A percentile compares a stretch with the other conserved stretches of the same genome.
Evolutionary conservation across 1,140 invertebrate genomes (phyloP).

Genomic region (Drosophila busckii): DNA sequence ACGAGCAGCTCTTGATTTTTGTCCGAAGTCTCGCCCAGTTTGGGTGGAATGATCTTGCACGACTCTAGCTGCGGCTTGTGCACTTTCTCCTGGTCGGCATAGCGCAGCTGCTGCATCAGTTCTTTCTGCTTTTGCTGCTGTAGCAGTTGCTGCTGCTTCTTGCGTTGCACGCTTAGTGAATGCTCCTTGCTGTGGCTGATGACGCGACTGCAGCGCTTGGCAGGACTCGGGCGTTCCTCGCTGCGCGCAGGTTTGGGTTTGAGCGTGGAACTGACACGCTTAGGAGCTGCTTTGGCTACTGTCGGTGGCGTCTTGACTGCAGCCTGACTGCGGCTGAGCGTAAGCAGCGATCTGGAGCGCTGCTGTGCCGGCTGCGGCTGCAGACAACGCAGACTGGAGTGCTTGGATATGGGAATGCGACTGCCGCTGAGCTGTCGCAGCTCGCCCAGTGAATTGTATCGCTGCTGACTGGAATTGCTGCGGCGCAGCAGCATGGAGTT

Average conservation of each 20-base stretch:
- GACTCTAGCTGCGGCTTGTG: constrained; percentile 61
- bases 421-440: constrained; percentile 59
- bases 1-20: constrained; percentile 67
- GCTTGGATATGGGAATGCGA: constrained; percentile 79
- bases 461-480: constrained; percentile 20
- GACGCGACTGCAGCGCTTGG: constrained; percentile 40
- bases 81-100: constrained; percentile 70
- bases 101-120: constrained; percentile 55
- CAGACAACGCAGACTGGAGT: constrained; percentile 43
- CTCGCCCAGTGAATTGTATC: constrained; percentile 81
- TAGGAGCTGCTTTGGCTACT: constrained; percentile 4
- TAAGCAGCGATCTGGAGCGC: constrained; percentile 49
- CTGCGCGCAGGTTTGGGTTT: constrained; percentile 40
- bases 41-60: constrained; percentile 74
- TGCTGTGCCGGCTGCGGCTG: constrained; percentile 17
- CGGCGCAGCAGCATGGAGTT: constrained; percentile 43
- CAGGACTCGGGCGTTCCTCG: constrained; percentile 61
- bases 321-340: constrained; percentile 16
- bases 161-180: constrained; percentile 39
- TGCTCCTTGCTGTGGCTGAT: constrained; percentile 53
- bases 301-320: background rate
- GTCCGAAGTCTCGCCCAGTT: constrained; percentile 69
- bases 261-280: constrained; percentile 50
- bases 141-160: constrained; percentile 49
- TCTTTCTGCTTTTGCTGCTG: constrained; percentile 52